Conservation (phyloP, 2,888 invertebrate genomes). For the Ochropacha duplaris region DNA sequence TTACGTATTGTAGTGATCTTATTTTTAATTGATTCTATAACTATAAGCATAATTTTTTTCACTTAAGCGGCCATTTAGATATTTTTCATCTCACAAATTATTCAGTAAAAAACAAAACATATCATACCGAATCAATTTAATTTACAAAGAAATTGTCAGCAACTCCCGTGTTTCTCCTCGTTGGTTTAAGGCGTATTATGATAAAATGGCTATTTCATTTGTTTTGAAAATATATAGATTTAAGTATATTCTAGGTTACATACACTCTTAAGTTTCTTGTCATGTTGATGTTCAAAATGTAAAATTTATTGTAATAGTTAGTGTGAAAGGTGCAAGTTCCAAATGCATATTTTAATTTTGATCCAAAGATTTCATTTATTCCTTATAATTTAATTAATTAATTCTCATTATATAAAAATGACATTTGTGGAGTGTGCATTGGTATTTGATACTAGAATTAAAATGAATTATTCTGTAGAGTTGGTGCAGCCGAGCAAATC, state of each 20-base stretch:
- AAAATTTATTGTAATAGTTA: slow-evolving; percentile 69
- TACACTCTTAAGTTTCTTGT: slow-evolving; percentile 66
- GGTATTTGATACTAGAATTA: slow-evolving; percentile 76
- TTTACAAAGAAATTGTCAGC: slow-evolving; percentile 59
- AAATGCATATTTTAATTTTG: slow-evolving; percentile 78
- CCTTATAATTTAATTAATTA: slow-evolving; percentile 62
- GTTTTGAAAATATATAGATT: slow-evolving; percentile 70
- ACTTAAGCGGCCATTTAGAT: slow-evolving; percentile 73
- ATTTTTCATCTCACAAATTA: slow-evolving; percentile 72
- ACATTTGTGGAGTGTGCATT: slow-evolving; percentile 81
- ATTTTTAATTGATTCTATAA: slow-evolving; percentile 79
- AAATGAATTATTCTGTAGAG: slow-evolving; percentile 74
- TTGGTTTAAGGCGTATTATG: slow-evolving; percentile 58
- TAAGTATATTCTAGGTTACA: slow-evolving; percentile 73
- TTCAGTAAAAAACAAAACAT: slow-evolving; percentile 79
- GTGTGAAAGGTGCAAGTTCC: slow-evolving; percentile 77
- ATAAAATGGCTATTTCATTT: slow-evolving; percentile 72
- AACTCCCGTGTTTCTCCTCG: slow-evolving; percentile 60
- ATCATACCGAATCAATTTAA: slow-evolving; percentile 74
- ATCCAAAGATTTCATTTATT: slow-evolving; percentile 80
- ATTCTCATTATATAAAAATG: slow-evolving; percentile 69
- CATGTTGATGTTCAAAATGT: slow-evolving; percentile 70
- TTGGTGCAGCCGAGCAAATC: slow-evolving; percentile 82
- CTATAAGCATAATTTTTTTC: slow-evolving; percentile 81
- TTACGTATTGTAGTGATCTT: slow-evolving; percentile 82